Conservation (phyloP, 2,797 vertebrate genomes). For the Alauda arvensis region DNA sequence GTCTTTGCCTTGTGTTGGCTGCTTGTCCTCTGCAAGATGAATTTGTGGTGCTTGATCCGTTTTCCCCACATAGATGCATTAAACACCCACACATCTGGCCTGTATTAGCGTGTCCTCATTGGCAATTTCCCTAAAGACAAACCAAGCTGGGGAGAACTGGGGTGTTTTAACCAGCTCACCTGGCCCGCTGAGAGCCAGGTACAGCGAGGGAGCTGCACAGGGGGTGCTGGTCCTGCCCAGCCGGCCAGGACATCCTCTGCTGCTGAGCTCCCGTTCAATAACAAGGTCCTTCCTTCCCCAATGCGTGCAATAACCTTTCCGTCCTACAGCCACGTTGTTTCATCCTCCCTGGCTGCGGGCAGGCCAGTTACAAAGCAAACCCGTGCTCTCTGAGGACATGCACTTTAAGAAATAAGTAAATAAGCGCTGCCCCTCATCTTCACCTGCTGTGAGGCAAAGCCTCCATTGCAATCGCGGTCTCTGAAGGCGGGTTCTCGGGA, state of each 20-base stretch:
- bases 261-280: neutral
- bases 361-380: neutral
- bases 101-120: constrained; percentile 13
- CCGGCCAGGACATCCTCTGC: neutral
- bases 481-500: accelerated
- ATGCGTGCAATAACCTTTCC: accelerated
- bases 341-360: neutral
- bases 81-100: neutral
- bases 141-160: neutral
- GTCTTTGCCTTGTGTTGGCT: neutral
- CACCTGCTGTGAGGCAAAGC: neutral
- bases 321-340: neutral
- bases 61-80: neutral
- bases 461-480: accelerated
- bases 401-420: neutral
- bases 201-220: accelerated
- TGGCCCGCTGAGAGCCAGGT: accelerated
- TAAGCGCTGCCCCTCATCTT: neutral
- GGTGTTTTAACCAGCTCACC: neutral
- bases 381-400: neutral
- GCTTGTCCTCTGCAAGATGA: neutral
- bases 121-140: constrained; percentile 7
- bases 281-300: neutral
- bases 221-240: neutral
- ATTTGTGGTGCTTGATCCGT: neutral